Base-by-base conservation (phyloP, 64 coral and sea anemone genomes). In the Dendrophyllia cribrosa region DNA sequence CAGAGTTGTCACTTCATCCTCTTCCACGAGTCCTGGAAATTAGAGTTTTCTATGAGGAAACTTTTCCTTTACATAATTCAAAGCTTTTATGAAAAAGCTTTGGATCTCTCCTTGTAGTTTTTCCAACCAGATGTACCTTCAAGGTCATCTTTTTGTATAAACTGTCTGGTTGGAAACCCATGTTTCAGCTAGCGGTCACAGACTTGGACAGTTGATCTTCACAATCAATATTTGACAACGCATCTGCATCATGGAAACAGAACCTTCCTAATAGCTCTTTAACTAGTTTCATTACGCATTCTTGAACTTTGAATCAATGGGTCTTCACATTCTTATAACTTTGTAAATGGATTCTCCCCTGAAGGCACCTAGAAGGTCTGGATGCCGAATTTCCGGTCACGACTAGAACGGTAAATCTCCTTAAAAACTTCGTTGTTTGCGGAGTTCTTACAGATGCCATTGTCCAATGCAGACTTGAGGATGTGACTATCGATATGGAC, bases 161-260 rank as follows among this genome's bases (percentile, higher is more conserved):
- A 90, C 61, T 90, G 88, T 9, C 62, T 90, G 62, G 88, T 90
- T 90, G 88, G 76, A 70, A 90, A 90, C 55, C 88, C 88, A 79
- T 70, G 45, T 79, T 75, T 90, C 62, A 71, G 76, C 75, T 78
- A 74, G 19, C 6, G 76, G 76, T 90, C 76, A 9, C 75, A 73
- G 77, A 90, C 59, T 90, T 90, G 88, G 75, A 90, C 44, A 72
- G 76, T 59, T 16, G 65, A 72, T 90, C 77, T 67, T 70, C 62
- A 82, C 81, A 90, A 59, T 71, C 65, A 59, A 82, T 90, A 0
- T 82, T 63, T 53, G 81, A 78, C 61, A 90, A 90, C 1, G 46
- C 10, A 45, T 80, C 88, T 67, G 88, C 88, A 24, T 90, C 61
- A 71, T 66, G 75, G 88, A 90, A 80, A 59, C 70, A 80, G 75